Conservation (phyloP, 2,888 invertebrate genomes). For the Ophonus ardosiacus region DNA sequence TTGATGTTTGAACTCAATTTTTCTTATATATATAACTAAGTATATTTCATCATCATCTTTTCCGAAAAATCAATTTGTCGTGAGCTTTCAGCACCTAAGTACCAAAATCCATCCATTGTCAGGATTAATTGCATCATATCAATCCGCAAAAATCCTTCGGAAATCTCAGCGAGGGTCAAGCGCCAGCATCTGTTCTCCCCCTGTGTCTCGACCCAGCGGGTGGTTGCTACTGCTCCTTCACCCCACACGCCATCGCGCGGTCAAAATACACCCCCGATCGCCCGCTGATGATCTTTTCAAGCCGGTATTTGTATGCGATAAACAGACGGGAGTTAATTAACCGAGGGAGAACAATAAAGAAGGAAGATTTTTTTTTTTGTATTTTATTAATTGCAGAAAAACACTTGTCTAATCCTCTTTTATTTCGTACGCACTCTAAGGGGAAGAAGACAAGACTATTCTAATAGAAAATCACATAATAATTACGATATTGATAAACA, state of each 20-base stretch:
- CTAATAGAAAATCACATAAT: too few species aligned
- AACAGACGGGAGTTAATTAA: constrained; percentile 34
- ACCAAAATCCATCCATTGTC: constrained; percentile 49
- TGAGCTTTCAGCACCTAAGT: constrained; percentile 22
- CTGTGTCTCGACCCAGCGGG: not conserved
- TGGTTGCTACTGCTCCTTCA: not conserved
- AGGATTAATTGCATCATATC: constrained; percentile 49
- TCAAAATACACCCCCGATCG: constrained; percentile 15
- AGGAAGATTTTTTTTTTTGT: too few species aligned
- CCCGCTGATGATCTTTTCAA: constrained; percentile 51
- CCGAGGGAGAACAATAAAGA: not conserved
- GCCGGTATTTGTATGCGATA: constrained; percentile 61
- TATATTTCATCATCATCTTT: not conserved
- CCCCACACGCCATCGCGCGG: not conserved
- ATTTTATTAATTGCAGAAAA: too few species aligned
- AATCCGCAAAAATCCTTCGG: constrained; percentile 39
- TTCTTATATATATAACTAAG: too few species aligned
- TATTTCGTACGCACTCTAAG: too few species aligned
- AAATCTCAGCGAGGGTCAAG: constrained; percentile 52
- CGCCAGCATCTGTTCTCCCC: constrained; percentile 51
- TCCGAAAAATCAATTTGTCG: constrained; percentile 34
- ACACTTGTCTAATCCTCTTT: too few species aligned
- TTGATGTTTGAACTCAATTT: too few species aligned
- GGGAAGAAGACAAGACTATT: too few species aligned
- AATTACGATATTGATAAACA: too few species aligned